Evolutionary conservation across 2,113 vertebrate species (phyloP).

Genomic region (Anser cygnoides): DNA sequence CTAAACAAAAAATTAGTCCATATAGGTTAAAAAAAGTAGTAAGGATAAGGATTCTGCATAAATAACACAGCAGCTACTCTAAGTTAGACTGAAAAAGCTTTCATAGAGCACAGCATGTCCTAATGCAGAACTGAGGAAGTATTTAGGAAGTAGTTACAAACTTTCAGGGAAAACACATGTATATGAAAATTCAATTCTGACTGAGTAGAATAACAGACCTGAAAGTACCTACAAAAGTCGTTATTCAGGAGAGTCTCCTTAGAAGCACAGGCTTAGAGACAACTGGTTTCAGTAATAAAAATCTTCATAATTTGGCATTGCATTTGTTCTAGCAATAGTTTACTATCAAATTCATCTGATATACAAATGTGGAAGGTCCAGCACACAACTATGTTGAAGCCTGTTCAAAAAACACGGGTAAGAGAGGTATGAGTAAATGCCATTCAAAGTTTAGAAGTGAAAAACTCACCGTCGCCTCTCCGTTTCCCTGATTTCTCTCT

Average conservation of each 20-base stretch:
- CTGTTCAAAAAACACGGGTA: neutral
- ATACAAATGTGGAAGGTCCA: fast-evolving
- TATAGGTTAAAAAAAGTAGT: neutral
- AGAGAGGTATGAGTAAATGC: neutral
- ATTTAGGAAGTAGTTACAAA: neutral
- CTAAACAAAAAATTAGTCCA: neutral
- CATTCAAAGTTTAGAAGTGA: fast-evolving
- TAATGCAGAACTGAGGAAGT: neutral
- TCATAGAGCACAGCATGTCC: fast-evolving
- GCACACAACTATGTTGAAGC: neutral
- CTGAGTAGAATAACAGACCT: neutral
- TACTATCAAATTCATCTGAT: neutral
- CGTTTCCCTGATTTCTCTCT: constrained; percentile 91
- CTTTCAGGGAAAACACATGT: neutral
- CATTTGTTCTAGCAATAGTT: neutral
- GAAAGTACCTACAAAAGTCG: neutral
- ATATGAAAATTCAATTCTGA: neutral
- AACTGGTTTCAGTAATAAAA: fast-evolving
- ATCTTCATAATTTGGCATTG: neutral
- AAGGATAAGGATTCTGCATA: neutral
- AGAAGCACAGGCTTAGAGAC: neutral
- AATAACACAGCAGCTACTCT: neutral
- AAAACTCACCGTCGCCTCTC: constrained; percentile 85
- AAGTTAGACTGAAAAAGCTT: neutral
- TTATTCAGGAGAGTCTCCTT: neutral